phyloP scores from a whole-genome alignment of 2,113 vertebrate species.

The Psittacula cyanocephala region DNA sequence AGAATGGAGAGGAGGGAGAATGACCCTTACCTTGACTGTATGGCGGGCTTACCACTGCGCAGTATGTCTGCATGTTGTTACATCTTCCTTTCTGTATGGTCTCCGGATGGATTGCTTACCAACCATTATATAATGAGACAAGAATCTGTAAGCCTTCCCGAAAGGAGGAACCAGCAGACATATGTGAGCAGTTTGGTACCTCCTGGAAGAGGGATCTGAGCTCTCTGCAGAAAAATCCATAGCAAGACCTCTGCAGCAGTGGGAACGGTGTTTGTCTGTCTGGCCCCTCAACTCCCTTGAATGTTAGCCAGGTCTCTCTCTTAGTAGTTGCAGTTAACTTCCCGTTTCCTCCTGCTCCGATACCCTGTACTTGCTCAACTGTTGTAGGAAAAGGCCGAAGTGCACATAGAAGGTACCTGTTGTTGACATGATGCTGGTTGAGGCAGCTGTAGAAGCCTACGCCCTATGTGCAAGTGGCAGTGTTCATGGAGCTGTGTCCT shows the following conservation, averaged over 20 bases:
- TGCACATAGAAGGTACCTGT: background rate
- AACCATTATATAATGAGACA: background rate
- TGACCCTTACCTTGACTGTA: background rate
- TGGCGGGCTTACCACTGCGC: background rate
- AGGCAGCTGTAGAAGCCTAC: background rate
- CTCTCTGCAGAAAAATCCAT: background rate
- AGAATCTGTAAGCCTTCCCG: background rate
- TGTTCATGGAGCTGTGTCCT: background rate
- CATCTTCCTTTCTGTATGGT: background rate
- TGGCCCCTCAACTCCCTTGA: too few relatives aligned
- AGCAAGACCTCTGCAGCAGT: background rate
- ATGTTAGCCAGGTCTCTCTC: background rate
- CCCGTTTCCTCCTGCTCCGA: background rate
- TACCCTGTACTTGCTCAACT: background rate
- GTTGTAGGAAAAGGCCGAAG: background rate
- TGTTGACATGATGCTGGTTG: background rate
- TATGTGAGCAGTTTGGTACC: background rate
- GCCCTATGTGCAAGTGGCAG: background rate
- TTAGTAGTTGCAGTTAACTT: background rate
- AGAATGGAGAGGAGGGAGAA: background rate
- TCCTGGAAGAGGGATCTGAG: background rate
- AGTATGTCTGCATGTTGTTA: background rate
- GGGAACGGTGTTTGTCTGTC: rapidly evolving
- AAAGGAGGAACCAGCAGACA: background rate
- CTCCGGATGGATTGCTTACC: background rate